Evolutionary conservation across 1,140 invertebrate species (phyloP).

Genomic region (Calliopsis andreniformis): DNA sequence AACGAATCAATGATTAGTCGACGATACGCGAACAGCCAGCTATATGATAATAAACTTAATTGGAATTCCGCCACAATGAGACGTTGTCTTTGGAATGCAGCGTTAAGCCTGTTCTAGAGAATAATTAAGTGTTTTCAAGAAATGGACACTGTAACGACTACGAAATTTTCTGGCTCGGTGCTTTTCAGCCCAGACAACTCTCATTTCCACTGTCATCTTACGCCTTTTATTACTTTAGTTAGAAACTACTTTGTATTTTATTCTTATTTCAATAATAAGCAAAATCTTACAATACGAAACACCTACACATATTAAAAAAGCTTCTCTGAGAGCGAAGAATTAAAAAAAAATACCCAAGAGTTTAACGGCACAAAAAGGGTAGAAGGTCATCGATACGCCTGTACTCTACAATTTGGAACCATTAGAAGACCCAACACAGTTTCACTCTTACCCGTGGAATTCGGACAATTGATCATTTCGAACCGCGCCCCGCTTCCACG

Average conservation of each 20-base stretch:
- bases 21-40: neutral
- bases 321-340: no score
- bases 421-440: neutral
- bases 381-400: no score
- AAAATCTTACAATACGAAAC: no score
- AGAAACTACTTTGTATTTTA: no score
- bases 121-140: neutral
- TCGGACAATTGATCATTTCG: slow-evolving; percentile 19
- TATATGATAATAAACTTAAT: neutral
- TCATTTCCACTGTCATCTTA: no score
- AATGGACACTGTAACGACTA: neutral
- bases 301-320: no score
- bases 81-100: neutral
- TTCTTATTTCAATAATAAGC: no score
- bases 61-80: slow-evolving; percentile 19
- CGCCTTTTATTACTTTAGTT: no score
- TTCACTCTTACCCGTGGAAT: neutral
- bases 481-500: neutral
- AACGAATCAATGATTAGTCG: neutral
- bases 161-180: neutral
- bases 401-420: neutral
- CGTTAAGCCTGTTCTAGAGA: neutral
- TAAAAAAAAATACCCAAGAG: no score
- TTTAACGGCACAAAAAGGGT: no score
- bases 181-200: no score